A percentile compares a stretch with the other conserved stretches of the same genome.
Evolutionary conservation across 2,113 vertebrate genomes (phyloP).

Genomic region (Cnemophilus loriae): DNA sequence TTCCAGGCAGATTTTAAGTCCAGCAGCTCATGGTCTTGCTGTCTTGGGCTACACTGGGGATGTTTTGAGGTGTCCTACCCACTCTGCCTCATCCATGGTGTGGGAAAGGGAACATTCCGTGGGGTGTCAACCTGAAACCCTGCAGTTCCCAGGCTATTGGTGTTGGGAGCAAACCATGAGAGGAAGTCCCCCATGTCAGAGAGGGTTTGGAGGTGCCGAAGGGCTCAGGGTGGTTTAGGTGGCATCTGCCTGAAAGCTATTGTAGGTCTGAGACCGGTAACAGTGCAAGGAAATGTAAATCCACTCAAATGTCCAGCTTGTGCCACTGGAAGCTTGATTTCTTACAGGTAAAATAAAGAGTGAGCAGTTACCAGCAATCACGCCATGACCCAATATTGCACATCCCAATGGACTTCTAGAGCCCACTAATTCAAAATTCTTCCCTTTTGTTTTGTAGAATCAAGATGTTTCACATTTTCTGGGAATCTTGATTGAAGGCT

Average conservation of each 20-base stretch:
- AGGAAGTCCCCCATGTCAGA: not conserved
- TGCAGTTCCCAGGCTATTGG: not conserved
- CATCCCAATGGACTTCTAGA: not conserved
- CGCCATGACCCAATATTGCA: not conserved
- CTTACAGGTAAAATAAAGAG: not conserved
- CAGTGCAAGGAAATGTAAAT: not conserved
- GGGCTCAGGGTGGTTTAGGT: not conserved
- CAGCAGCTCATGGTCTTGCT: not conserved
- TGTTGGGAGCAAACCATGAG: not conserved
- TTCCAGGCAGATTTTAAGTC: not conserved
- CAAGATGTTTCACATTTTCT: not conserved
- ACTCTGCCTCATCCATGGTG: rapidly evolving
- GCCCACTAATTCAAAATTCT: not conserved
- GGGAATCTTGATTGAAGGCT: not conserved
- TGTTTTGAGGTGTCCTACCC: not conserved
- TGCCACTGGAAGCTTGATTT: not conserved
- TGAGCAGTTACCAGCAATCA: not conserved
- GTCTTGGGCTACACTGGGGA: not conserved
- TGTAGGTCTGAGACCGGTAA: not conserved
- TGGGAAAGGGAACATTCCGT: not conserved
- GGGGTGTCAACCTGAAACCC: not conserved
- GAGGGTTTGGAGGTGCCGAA: not conserved
- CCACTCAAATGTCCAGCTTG: not conserved
- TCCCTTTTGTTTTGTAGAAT: not conserved
- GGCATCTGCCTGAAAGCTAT: not conserved